These are phyloP conservation scores for Eulemur macaco DNA, from an alignment of 2,113 vertebrate genomes.

Conservation along the genomic window DNA sequence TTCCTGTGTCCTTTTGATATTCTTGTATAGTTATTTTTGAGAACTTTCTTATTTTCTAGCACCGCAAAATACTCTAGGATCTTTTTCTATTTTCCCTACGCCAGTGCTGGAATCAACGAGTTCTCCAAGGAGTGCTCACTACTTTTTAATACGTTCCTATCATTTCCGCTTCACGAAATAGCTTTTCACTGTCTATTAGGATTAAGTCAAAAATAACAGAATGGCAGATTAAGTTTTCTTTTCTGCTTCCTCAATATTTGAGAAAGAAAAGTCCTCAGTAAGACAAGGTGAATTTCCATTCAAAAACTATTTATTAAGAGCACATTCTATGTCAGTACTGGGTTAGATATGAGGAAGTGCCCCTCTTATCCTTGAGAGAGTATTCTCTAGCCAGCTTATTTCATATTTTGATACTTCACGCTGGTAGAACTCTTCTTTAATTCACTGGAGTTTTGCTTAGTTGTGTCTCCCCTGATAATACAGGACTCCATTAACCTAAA, in stretches of 20 bases:
- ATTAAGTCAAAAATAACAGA: slow-evolving; percentile 42
- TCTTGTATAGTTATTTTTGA: not conserved
- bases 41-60: not conserved
- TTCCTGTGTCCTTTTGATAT: not conserved
- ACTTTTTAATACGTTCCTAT: not conserved
- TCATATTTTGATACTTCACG: not conserved
- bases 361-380: not conserved
- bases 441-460: not conserved
- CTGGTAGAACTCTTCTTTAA: not conserved
- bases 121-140: not conserved
- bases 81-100: not conserved
- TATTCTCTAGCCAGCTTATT: not conserved
- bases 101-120: not conserved
- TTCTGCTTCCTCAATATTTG: slow-evolving; percentile 48
- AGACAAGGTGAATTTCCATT: not conserved
- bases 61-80: not conserved
- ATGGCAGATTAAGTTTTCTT: slow-evolving; percentile 3
- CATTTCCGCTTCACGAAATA: not conserved
- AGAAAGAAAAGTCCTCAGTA: not conserved
- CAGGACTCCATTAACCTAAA: not conserved
- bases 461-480: not conserved
- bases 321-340: not conserved
- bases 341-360: not conserved
- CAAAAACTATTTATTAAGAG: not conserved
- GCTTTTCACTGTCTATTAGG: slow-evolving; percentile 26